Evolutionary conservation across 2,797 vertebrate genomes (phyloP), one percentile per base, ranked within the genome.

Genomic region (Siniperca obscura): DNA sequence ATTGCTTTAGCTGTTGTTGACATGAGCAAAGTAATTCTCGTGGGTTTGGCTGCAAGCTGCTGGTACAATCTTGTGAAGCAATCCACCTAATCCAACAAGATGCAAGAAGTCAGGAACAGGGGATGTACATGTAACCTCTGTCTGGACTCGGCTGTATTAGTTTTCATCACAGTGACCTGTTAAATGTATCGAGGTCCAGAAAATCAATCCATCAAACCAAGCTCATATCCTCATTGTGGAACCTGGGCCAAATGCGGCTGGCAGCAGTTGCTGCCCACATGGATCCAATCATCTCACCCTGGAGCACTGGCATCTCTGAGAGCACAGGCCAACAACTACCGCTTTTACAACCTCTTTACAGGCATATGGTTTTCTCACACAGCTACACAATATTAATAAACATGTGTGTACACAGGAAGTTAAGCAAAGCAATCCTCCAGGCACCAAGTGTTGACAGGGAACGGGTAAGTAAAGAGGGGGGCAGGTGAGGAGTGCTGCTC

Each of bases 251-350:
- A 52, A 95, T 87, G 87, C 93, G 89, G 85, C 85, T 91, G 93
- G 90, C 92, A 85, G 94, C 90, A 86, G 92, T 87, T 94, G 89
- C 92, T 70, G 82, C 5, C 87, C 94, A 93, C 91, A 92, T 93
- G 92, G 64, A 89, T 93, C 91, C 88, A 94, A 95, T 95, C 93
- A 95, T 84, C 94, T 86, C 92, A 89, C 94, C 93, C 84, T 82
- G 86, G 89, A 93, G 95, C 92, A 83, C 80, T 93, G 95, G 90
- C 87, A 93, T 90, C 93, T 91, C 90, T 50, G 67, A 89, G 79
- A 88, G 85, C 81, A 3, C 76, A 86, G 88, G 93, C 86, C 93
- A 93, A 93, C 68, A 70, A 93, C 94, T 90, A 92, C 89, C 53
- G 68, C 88, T 89, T 95, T 92, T 94, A 91, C 74, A 82, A 73